Evolutionary conservation across 2,113 vertebrate genomes (phyloP), one percentile per base, ranked within the genome.

Genomic region (Ancistrus triradiatus): DNA sequence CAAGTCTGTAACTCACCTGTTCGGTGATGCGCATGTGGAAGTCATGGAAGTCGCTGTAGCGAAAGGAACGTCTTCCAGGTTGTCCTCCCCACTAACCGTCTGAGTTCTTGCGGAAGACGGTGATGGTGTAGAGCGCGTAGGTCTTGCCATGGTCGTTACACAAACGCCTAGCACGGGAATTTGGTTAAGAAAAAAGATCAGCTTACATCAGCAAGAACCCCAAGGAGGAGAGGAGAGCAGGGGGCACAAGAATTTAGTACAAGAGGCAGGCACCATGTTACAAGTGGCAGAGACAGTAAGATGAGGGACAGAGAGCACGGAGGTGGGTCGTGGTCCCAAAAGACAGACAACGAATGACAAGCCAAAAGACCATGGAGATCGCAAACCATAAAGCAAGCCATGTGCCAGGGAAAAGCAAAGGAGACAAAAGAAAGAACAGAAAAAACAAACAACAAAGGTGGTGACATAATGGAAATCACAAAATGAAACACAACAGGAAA

Each of bases 131-230:
- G 25, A 99, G 83, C 0, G 96, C 95, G 0, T 99, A 98, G 0
- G 94, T 98, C 89, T 97, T 98, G 68, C 96, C 96, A 0, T 98
- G 95, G 81, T 98, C 95, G 44, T 99, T 99, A 78, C 96, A 98
- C 76, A n/a, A n/a, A 99, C 94, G 80, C 96, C 95, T 99, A 94
- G 81, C 87, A 95, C 85, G 82, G 92, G 84, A 94, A 91, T 88
- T 87, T 87, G 88, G 80, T 93, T 88, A 88, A 80, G 90, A 89
- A 85, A 91, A 93, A 90, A n/a, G n/a, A n/a, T n/a, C n/a, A n/a
- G n/a, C n/a, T n/a, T n/a, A n/a, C n/a, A n/a, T n/a, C 83, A 86
- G 89, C 93, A 86, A 91, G 92, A 95, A 88, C 75, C 77, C n/a
- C n/a, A n/a, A n/a, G 72, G 83, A 58, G 14, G 17, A 6, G 22